Evolutionary conservation across 1,140 invertebrate species (phyloP).

Genomic region (Doryteuthis pealeii): DNA sequence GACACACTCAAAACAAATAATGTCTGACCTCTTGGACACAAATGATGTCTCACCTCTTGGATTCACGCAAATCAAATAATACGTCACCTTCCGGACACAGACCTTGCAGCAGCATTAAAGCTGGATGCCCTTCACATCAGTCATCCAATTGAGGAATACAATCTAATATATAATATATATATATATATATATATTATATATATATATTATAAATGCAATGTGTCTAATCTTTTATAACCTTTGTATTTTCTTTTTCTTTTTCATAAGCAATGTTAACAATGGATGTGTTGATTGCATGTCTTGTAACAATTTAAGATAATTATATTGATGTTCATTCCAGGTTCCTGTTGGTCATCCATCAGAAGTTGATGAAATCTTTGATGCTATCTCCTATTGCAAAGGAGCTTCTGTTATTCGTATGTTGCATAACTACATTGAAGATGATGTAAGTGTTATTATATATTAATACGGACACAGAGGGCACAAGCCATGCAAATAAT

Average conservation of each 20-base stretch:
- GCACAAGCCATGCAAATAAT: too few relatives aligned
- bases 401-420: slow-evolving; percentile 86
- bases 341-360: slow-evolving; percentile 58
- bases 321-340: slow-evolving; percentile 32
- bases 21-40: too few relatives aligned
- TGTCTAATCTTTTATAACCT: not conserved
- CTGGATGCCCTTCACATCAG: slow-evolving; percentile 59
- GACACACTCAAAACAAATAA: too few relatives aligned
- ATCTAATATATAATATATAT: too few relatives aligned
- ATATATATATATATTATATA: too few relatives aligned
- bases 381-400: slow-evolving; percentile 63
- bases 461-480: too few relatives aligned
- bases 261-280: too few relatives aligned
- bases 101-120: slow-evolving; percentile 56
- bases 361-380: slow-evolving; percentile 62
- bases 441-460: slow-evolving; percentile 59
- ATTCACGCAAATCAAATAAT: slow-evolving; percentile 64
- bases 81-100: slow-evolving; percentile 59
- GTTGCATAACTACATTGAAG: slow-evolving; percentile 94
- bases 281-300: too few relatives aligned
- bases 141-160: slow-evolving; percentile 60
- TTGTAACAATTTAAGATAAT: too few relatives aligned
- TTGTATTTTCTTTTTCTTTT: not conserved
- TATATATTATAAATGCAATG: not conserved
- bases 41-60: slow-evolving; percentile 61